These are phyloP conservation scores for Agapetus fuscipes DNA, from an alignment of 2,888 invertebrate species.

Conservation along the genomic window DNA sequence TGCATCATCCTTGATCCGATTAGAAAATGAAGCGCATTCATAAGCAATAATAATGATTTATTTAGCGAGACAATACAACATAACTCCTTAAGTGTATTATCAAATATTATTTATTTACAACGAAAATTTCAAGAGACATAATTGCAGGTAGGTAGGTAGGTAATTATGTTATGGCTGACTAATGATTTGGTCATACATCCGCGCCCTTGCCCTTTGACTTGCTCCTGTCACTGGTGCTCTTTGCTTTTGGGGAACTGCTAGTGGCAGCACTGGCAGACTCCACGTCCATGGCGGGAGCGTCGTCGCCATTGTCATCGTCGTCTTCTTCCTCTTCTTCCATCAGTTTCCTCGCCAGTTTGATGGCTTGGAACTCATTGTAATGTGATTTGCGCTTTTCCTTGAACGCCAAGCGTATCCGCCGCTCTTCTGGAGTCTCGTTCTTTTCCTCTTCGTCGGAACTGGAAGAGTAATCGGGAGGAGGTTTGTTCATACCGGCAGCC, in stretches of 20 bases:
- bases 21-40: no score
- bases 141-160: constrained; percentile 11
- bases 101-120: constrained; percentile 11
- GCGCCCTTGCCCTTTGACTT: constrained; percentile 8
- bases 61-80: no score
- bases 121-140: constrained; percentile 12
- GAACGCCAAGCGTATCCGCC: constrained; percentile 65
- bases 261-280: constrained; percentile 2
- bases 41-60: no score
- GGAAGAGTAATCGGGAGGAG: constrained; percentile 32
- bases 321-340: constrained; percentile 86
- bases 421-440: constrained; percentile 52
- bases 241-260: constrained; percentile 3
- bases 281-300: constrained; percentile 5
- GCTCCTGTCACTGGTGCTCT: constrained; percentile 5
- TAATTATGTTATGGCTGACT: constrained; percentile 9
- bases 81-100: no score
- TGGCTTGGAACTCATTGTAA: constrained; percentile 95
- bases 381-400: constrained; percentile 92
- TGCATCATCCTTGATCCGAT: no score
- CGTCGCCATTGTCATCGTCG: constrained; percentile 48
- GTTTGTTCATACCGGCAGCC: constrained; percentile 44
- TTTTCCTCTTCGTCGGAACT: constrained; percentile 49
- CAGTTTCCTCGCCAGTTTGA: constrained; percentile 83
- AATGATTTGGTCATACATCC: constrained; percentile 8